A percentile compares a stretch with the other conserved stretches of the same genome.
Conservation (phyloP, 1,140 invertebrate species). For the Archivesica marissinica region DNA sequence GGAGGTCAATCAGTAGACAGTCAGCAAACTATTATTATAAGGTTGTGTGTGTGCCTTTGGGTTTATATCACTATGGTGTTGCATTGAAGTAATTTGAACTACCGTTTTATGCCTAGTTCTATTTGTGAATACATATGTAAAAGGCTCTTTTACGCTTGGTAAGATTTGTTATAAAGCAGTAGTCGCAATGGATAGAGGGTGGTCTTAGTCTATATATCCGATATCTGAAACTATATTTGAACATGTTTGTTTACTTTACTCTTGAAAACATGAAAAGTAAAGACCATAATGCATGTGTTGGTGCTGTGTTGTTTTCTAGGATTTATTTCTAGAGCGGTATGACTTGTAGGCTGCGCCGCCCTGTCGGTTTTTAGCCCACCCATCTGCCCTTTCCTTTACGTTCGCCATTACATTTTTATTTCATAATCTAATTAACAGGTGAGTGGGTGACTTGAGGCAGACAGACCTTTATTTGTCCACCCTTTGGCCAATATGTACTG, state of each 20-base stretch:
- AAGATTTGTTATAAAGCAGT: neutral
- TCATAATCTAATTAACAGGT: no score
- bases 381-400: no score
- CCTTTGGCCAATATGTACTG: no score
- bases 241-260: conserved; percentile 12
- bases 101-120: neutral
- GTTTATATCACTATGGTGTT: conserved; percentile 8
- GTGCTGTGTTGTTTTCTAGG: no score
- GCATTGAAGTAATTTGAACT: conserved; percentile 5
- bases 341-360: no score
- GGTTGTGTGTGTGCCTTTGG: neutral
- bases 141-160: conserved; percentile 8
- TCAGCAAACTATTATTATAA: neutral
- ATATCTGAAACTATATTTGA: neutral
- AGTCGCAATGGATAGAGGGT: conserved; percentile 5
- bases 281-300: no score
- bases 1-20: neutral
- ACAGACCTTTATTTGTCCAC: no score
- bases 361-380: no score
- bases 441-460: no score
- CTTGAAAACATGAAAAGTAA: neutral
- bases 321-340: no score
- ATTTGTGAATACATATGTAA: conserved; percentile 18
- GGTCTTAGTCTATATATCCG: no score
- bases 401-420: no score